These are phyloP conservation scores for Dasyornis broadbenti DNA, from an alignment of 2,113 vertebrate genomes.

Conservation along the genomic window DNA sequence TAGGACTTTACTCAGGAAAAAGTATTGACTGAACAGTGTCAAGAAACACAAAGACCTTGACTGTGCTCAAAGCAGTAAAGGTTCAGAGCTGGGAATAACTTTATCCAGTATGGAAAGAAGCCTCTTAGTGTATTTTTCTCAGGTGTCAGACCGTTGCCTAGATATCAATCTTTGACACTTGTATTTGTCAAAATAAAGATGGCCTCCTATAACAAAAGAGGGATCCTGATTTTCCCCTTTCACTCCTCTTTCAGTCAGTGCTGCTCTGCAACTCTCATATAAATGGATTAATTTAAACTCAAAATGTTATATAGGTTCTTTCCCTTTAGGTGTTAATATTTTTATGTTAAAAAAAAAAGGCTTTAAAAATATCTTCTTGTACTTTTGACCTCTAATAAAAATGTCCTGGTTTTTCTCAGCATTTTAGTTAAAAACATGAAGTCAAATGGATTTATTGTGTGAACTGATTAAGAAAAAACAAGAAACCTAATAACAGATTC, in stretches of 20 bases:
- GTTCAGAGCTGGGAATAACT: background rate
- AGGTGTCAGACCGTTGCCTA: background rate
- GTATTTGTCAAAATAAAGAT: background rate
- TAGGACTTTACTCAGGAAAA: background rate
- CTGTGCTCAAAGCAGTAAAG: background rate
- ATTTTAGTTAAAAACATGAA: background rate
- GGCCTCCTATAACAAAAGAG: background rate
- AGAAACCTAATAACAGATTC: background rate
- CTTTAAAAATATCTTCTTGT: background rate
- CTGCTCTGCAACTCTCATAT: background rate
- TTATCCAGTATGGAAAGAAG: background rate
- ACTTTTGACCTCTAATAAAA: background rate
- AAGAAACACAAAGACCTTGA: background rate
- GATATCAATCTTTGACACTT: background rate
- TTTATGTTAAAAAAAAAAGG: background rate
- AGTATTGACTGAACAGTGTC: background rate
- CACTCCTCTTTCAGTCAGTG: background rate
- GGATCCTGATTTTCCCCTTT: background rate
- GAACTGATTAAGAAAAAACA: background rate
- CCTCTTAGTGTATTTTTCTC: background rate
- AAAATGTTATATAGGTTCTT: background rate
- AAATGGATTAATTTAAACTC: background rate
- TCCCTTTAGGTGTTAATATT: background rate
- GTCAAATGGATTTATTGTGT: background rate
- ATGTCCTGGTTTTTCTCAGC: background rate